Base-by-base conservation (phyloP, 2,113 vertebrate genomes). In the Uropsilus gracilis region DNA sequence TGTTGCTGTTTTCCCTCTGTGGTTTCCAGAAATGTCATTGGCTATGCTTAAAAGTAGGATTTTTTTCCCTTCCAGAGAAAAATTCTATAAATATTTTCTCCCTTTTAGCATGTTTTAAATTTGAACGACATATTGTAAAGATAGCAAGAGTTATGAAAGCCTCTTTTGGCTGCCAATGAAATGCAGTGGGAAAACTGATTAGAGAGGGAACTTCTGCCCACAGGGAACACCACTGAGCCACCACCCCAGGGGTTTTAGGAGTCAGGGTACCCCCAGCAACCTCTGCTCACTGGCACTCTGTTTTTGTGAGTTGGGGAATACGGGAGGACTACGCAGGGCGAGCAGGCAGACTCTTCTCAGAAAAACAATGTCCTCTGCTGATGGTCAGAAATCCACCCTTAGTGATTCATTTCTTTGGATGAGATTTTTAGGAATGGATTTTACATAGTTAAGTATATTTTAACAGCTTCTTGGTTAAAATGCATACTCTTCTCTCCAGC, bases 11-110 rank as follows among this genome's bases (percentile, higher is more conserved):
- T 97, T 97, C 90, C 93, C 86, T 96, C 95, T 97, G 96, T 93
- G 95, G 94, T 95, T 97, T 97, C 96, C 96, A 97, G 96, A 97
- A 97, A 97, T 97, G 96, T 97, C 94, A 97, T 97, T 97, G 96
- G 95, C 96, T 96, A 78, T 48, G 94, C 95, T 97, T 96, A 96
- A 97, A 97, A 97, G 96, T 91, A 96, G 93, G 57, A 1, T 44
- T n/a, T 95, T 94, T 97, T 94, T 94, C 81, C 73, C 93, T 93
- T 69, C 14, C 97, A 80, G 94, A 98, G 96, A 97, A 95, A 97
- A 75, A 95, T 96, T 97, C 84, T 97, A 94, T 97, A 97, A 98
- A 96, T 96, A 93, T 96, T 98, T 97, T 55, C 86, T 97, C 7
- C 85, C 90, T 98, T 97, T 97, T 95, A 96, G 78, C 87, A 97